Conservation (phyloP, 2,113 vertebrate genomes). For the Antechinus flavipes region DNA sequence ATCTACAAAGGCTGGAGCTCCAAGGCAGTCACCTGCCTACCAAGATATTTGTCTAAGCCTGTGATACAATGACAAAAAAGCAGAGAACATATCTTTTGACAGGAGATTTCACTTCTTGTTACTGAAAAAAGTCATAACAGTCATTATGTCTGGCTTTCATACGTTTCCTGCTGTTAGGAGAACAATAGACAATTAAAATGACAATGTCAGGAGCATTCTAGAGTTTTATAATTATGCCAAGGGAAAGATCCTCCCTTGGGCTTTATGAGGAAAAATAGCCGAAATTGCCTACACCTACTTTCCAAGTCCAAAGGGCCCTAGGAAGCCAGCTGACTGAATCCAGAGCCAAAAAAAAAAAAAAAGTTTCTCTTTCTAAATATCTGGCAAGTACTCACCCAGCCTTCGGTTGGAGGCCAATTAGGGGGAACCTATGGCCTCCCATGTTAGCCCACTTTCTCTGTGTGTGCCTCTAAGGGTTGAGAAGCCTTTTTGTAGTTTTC, state of each 20-base stretch:
- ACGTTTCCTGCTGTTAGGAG: conserved; percentile 58
- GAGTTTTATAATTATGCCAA: conserved; percentile 52
- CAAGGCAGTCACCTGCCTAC: neutral
- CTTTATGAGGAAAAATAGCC: conserved; percentile 43
- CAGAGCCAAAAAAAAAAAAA: neutral
- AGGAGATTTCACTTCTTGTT: conserved; percentile 61
- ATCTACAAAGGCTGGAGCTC: neutral
- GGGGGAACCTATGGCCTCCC: neutral
- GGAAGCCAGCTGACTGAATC: neutral
- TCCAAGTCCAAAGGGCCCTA: neutral
- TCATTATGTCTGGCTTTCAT: conserved; percentile 55
- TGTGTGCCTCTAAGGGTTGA: neutral
- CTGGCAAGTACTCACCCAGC: neutral
- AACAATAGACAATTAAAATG: conserved; percentile 63
- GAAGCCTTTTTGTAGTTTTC: neutral
- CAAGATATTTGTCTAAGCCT: conserved; percentile 23
- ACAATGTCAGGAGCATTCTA: conserved; percentile 44
- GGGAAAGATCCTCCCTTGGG: conserved; percentile 31
- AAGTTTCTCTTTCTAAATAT: neutral
- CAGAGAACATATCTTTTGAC: conserved; percentile 56
- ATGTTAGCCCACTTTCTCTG: neutral
- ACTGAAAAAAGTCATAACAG: conserved; percentile 59
- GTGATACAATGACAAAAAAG: conserved; percentile 41
- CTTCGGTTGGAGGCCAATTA: neutral
- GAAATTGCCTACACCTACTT: neutral